Evolutionary conservation across 2,797 vertebrate genomes (phyloP).

Genomic region (Aphelocoma californica): DNA sequence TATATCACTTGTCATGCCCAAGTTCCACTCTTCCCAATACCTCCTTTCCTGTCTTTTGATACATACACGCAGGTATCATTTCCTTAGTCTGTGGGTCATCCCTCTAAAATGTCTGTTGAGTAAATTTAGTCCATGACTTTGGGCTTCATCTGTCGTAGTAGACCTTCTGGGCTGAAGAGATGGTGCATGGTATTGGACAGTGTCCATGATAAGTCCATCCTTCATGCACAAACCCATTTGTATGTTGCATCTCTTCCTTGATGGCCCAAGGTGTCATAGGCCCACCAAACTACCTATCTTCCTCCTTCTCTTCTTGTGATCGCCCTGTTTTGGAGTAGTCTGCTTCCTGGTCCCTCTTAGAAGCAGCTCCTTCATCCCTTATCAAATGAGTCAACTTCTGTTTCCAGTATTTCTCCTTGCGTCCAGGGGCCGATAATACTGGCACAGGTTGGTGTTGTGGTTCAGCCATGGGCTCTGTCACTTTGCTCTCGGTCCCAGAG

Average conservation of each 20-base stretch:
- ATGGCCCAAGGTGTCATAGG: too few relatives aligned
- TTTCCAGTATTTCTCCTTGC: neutral
- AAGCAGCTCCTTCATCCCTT: neutral
- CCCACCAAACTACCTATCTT: neutral
- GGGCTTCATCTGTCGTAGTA: neutral
- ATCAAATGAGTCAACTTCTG: neutral
- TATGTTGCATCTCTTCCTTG: accelerated
- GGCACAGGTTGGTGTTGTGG: neutral
- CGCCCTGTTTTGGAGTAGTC: neutral
- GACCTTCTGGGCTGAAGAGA: neutral
- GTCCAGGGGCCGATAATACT: neutral
- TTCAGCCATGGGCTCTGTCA: neutral
- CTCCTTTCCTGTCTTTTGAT: neutral
- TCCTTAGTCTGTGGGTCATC: neutral
- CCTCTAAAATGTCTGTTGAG: neutral
- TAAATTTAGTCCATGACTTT: neutral
- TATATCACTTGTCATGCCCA: too few relatives aligned
- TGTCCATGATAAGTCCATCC: neutral
- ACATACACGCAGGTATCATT: neutral
- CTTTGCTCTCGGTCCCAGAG: neutral
- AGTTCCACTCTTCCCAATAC: neutral
- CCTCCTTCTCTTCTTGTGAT: neutral
- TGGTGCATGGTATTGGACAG: neutral
- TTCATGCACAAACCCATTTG: neutral
- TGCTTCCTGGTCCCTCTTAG: neutral